Evolutionary conservation across 37 sponge, comb jelly and placozoan genomes (phyloP).

Genomic region (Eunapius fragilis): DNA sequence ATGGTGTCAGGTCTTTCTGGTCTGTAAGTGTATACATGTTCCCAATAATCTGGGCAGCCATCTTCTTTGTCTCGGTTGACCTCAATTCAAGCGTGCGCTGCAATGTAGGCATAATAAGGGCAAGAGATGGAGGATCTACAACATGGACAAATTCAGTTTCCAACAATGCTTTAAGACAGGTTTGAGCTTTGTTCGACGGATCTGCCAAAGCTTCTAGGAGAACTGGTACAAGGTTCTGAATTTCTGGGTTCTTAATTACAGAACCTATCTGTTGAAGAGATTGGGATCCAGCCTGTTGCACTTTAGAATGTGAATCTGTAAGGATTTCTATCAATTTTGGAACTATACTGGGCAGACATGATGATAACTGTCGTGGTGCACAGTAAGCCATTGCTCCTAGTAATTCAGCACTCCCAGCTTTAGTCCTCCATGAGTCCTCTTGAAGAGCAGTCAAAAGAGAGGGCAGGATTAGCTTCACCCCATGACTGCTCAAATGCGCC

Average conservation of each 20-base stretch:
- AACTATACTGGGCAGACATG: constrained; percentile 96
- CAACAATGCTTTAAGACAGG: constrained; percentile 85
- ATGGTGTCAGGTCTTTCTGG: constrained; percentile 93
- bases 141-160: constrained; percentile 96
- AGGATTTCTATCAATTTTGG: constrained; percentile 89
- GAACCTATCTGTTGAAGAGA: constrained; percentile 97
- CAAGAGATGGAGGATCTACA: constrained; percentile 97
- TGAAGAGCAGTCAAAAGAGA: constrained; percentile 89
- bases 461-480: constrained; percentile 97
- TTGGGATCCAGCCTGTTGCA: constrained; percentile 87
- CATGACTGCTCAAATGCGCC: constrained; percentile 95
- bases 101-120: constrained; percentile 96
- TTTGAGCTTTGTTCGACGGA: constrained; percentile 76
- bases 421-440: constrained; percentile 98
- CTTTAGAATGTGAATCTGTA: constrained; percentile 96
- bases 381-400: constrained; percentile 99
- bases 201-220: constrained; percentile 82
- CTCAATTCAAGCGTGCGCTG: constrained; percentile 83
- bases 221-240: constrained; percentile 87
- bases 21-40: constrained; percentile 96
- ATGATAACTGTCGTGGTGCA: constrained; percentile 97
- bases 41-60: constrained; percentile 96
- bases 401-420: constrained; percentile 95
- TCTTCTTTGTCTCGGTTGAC: constrained; percentile 95
- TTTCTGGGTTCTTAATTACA: constrained; percentile 99